A percentile compares a stretch with the other conserved stretches of the same genome.
Evolutionary conservation across 2,113 vertebrate genomes (phyloP).

Genomic region (Sinocyclocheilus maitianheensis): DNA sequence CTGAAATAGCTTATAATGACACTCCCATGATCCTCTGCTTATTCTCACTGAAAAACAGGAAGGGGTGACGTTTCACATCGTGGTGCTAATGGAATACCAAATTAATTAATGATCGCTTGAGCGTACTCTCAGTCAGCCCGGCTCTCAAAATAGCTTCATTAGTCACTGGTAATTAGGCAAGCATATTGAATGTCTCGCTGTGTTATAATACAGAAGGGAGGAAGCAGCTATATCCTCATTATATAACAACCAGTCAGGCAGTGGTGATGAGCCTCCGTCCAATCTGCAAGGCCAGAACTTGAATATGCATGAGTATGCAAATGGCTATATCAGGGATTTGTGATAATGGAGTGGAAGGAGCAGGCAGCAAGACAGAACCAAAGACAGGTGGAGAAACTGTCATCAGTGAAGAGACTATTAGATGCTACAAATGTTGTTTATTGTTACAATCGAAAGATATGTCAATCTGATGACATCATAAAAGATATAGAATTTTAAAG

Average conservation of each 20-base stretch:
- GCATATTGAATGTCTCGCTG: conserved; percentile 21
- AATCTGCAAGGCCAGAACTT: neutral
- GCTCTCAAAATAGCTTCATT: conserved; percentile 47
- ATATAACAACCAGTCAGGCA: conserved; percentile 24
- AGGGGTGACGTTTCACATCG: neutral
- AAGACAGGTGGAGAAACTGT: neutral
- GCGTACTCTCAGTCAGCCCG: conserved; percentile 33
- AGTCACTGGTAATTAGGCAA: conserved; percentile 41
- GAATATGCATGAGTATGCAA: conserved; percentile 35
- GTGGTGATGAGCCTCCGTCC: neutral
- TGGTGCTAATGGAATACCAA: conserved; percentile 9
- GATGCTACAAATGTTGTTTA: neutral
- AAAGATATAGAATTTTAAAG: neutral
- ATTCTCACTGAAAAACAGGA: neutral
- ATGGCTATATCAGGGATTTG: conserved; percentile 2
- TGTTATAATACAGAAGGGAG: conserved; percentile 38
- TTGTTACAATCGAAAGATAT: neutral
- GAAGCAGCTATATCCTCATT: conserved; percentile 25
- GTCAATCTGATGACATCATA: neutral
- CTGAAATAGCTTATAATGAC: neutral
- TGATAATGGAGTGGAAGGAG: conserved; percentile 29
- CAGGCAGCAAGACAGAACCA: conserved; percentile 26
- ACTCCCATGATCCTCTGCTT: conserved; percentile 18
- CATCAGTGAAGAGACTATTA: neutral
- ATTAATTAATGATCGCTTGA: conserved; percentile 39